These are phyloP conservation scores for Helicorthomorpha holstii DNA, from an alignment of 1,140 invertebrate species.

Conservation along the genomic window DNA sequence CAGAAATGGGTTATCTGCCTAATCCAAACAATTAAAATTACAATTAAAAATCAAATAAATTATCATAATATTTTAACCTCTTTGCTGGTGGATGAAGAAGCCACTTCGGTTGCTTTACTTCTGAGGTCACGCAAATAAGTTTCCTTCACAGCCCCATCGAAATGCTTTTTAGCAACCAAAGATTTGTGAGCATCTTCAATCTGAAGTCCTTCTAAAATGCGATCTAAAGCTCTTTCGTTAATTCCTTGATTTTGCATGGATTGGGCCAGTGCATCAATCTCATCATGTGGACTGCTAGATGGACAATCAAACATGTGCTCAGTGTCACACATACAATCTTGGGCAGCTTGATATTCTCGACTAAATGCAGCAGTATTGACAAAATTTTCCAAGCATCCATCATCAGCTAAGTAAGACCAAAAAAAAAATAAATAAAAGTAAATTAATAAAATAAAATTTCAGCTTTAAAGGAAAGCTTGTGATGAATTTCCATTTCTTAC, in stretches of 20 bases:
- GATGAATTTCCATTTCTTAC: constrained; percentile 19
- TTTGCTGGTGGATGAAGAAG: too few species aligned
- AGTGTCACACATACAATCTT: constrained; percentile 93
- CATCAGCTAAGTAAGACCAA: constrained; percentile 33
- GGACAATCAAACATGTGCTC: constrained; percentile 97
- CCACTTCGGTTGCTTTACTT: too few species aligned
- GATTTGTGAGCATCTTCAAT: constrained; percentile 4
- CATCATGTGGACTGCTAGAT: constrained; percentile 12
- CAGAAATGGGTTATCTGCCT: neutral
- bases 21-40: neutral
- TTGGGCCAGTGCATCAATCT: constrained; percentile 6
- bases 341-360: constrained; percentile 75
- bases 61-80: neutral
- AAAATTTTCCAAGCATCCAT: constrained; percentile 81
- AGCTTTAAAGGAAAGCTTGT: too few species aligned
- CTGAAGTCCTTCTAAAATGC: constrained; percentile 3
- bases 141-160: too few species aligned
- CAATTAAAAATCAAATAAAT: neutral
- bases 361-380: constrained; percentile 93
- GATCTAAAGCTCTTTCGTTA: neutral
- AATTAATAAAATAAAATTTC: neutral
- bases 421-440: too few species aligned
- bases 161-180: constrained; percentile 8
- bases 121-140: too few species aligned
- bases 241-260: constrained; percentile 7